phyloP scores from a whole-genome alignment of 2,797 vertebrate species.

The Arnoldichthys spilopterus region DNA sequence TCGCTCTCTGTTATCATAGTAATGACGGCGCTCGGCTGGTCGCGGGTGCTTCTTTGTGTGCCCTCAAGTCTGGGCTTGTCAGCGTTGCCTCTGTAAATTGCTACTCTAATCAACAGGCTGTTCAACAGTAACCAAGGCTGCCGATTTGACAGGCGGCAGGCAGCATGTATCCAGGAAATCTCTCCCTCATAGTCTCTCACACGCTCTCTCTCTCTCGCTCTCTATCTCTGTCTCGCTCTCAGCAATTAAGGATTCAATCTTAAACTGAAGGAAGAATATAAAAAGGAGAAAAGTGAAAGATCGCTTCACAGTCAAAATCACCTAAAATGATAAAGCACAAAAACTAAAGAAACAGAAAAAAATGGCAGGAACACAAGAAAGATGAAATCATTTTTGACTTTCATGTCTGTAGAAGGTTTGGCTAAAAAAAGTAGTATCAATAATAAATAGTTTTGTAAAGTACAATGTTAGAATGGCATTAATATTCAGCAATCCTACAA shows the following conservation, averaged over 20 bases:
- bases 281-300: background rate
- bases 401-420: too few relatives aligned
- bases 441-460: too few relatives aligned
- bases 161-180: constrained; percentile 36
- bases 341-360: background rate
- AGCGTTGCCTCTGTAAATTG: constrained; percentile 55
- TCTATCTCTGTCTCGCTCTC: background rate
- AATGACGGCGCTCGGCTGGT: constrained; percentile 36
- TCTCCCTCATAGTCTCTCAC: too few relatives aligned
- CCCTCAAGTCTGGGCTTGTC: constrained; percentile 50
- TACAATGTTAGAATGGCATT: too few relatives aligned
- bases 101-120: constrained; percentile 57
- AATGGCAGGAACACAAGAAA: too few relatives aligned
- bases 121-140: constrained; percentile 59
- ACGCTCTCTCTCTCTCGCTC: constrained; percentile 18
- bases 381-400: too few relatives aligned
- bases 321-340: background rate
- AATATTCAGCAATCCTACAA: too few relatives aligned
- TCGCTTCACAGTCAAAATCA: background rate
- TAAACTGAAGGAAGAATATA: constrained; percentile 20
- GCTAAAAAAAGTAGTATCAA: too few relatives aligned
- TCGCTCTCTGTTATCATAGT: constrained; percentile 39
- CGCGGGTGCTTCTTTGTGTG: constrained; percentile 1
- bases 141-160: constrained; percentile 53
- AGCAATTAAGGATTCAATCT: constrained; percentile 51